Evolutionary conservation across 2,797 vertebrate species (phyloP).

Genomic region (Lithobates pipiens): DNA sequence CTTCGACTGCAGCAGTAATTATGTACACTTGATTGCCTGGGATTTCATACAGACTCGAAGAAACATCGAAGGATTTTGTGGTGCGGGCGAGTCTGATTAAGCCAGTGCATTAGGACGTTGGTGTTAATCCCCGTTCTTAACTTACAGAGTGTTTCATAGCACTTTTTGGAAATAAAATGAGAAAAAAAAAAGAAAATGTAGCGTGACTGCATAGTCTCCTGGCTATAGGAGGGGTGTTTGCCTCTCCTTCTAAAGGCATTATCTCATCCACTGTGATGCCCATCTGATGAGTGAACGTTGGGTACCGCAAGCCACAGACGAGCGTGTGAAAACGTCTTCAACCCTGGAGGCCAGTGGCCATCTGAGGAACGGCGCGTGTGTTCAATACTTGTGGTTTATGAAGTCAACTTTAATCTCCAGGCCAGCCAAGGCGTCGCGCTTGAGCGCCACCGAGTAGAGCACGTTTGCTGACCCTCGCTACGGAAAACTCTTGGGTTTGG

Average conservation of each 20-base stretch:
- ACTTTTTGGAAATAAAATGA: conserved; percentile 46
- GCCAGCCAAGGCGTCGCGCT: conserved; percentile 32
- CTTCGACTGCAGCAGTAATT: background rate
- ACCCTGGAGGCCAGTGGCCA: conserved; percentile 25
- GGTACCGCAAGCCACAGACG: conserved; percentile 34
- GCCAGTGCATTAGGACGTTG: conserved; percentile 20
- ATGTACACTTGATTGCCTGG: conserved; percentile 25
- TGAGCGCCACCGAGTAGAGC: conserved; percentile 26
- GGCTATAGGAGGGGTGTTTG: conserved; percentile 13
- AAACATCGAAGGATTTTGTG: conserved; percentile 38
- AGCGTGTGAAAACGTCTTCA: conserved; percentile 18
- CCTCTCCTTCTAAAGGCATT: conserved; percentile 2
- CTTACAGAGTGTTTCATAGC: conserved; percentile 49
- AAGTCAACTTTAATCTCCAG: conserved; percentile 48
- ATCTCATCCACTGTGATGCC: conserved; percentile 40
- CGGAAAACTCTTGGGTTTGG: conserved; percentile 31
- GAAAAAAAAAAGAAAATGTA: conserved; percentile 4
- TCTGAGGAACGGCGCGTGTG: conserved; percentile 9
- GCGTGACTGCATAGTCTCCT: conserved; percentile 25
- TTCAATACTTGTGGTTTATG: conserved; percentile 46
- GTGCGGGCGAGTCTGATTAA: conserved; percentile 44
- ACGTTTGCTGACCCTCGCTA: conserved; percentile 34
- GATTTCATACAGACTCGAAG: conserved; percentile 41
- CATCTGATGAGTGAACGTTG: conserved; percentile 27
- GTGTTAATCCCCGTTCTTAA: conserved; percentile 52